Evolutionary conservation across 2,888 invertebrate genomes (phyloP).

Genomic region (Empis stercorea): DNA sequence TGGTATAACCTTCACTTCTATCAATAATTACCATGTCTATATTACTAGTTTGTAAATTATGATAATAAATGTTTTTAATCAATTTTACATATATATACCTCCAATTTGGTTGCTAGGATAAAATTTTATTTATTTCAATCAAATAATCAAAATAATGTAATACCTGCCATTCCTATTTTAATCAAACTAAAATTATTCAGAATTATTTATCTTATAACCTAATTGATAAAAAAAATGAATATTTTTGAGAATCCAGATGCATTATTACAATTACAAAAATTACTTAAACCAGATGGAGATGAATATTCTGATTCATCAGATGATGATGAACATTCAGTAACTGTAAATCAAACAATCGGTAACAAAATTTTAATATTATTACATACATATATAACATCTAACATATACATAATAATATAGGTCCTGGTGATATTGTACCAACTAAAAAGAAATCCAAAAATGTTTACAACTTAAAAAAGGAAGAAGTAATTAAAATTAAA

Average conservation of each 20-base stretch:
- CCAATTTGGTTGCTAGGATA: no score
- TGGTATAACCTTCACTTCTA: no score
- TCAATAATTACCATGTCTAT: no score
- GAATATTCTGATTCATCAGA: conserved; percentile 25
- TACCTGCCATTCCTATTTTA: no score
- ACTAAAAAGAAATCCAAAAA: conserved; percentile 7
- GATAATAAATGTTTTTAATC: no score
- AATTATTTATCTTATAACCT: no score
- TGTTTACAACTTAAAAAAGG: background rate
- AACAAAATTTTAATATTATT: conserved; percentile 11
- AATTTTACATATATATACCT: no score
- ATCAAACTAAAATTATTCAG: conserved; percentile 20
- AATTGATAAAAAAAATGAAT: no score
- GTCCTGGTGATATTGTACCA: conserved; percentile 37
- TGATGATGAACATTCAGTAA: conserved; percentile 20
- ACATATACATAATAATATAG: conserved; percentile 20
- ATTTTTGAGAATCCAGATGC: conserved; percentile 28
- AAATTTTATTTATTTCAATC: no score
- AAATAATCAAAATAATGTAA: no score
- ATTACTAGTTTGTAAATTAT: no score
- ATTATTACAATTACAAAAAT: conserved; percentile 22
- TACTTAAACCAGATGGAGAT: conserved; percentile 23
- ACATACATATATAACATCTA: background rate
- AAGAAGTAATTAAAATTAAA: background rate
- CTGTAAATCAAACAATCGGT: conserved; percentile 21